A percentile compares a stretch with the other conserved stretches of the same genome.
These are phyloP conservation scores for Amblyteles armatorius DNA, from an alignment of 2,888 invertebrate genomes.

Conservation along the genomic window DNA sequence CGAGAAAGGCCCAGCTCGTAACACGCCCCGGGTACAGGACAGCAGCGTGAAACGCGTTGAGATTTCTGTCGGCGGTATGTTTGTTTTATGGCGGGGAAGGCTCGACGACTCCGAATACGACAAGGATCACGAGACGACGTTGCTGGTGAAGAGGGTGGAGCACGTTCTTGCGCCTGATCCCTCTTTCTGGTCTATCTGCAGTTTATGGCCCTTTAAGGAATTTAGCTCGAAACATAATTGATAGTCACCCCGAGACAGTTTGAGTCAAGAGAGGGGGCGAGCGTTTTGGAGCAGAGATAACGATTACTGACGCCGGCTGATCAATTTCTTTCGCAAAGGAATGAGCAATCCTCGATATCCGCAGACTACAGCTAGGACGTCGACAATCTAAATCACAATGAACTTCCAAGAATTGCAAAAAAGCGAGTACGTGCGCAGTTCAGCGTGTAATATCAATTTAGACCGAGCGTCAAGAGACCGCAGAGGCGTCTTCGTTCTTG, in stretches of 20 bases:
- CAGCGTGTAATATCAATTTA: conserved; percentile 70
- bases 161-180: conserved; percentile 69
- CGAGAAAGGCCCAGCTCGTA: conserved; percentile 48
- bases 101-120: conserved; percentile 18
- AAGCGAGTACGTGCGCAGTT: conserved; percentile 33
- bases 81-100: conserved; percentile 80
- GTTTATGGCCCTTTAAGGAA: conserved; percentile 82
- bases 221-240: conserved; percentile 72
- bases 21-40: conserved; percentile 56
- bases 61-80: conserved; percentile 81
- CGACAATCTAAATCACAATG: conserved; percentile 21
- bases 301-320: not conserved
- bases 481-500: conserved; percentile 62
- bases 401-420: conserved; percentile 38
- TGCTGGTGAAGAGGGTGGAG: conserved; percentile 64
- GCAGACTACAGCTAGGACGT: not conserved
- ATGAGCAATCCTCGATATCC: not conserved
- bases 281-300: conserved; percentile 32
- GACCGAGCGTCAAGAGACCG: conserved; percentile 42
- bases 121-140: conserved; percentile 2
- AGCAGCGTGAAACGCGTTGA: conserved; percentile 69
- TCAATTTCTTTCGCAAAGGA: conserved; percentile 16
- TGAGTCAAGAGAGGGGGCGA: conserved; percentile 29
- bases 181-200: conserved; percentile 81
- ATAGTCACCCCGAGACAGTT: conserved; percentile 52